Evolutionary conservation across 2,113 vertebrate genomes (phyloP).

Genomic region (Zingel zingel): DNA sequence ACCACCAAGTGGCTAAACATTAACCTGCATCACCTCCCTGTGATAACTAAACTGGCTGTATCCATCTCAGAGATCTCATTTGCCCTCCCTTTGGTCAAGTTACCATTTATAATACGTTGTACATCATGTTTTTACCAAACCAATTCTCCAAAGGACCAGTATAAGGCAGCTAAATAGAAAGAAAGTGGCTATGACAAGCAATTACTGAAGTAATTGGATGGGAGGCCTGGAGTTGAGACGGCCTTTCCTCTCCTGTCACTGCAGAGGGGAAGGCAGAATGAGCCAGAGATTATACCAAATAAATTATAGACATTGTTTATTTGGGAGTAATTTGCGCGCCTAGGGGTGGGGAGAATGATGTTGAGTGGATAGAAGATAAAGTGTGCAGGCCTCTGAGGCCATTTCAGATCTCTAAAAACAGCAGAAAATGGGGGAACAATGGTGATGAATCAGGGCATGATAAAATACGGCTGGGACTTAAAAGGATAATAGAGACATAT

Average conservation of each 20-base stretch:
- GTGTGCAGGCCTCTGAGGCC: conserved; percentile 17
- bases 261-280: conserved; percentile 69
- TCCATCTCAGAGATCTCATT: conserved; percentile 66
- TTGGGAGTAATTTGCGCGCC: conserved; percentile 70
- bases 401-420: conserved; percentile 40
- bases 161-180: conserved; percentile 76
- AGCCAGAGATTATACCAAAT: conserved; percentile 78
- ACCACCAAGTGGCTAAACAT: conserved; percentile 83
- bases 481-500: conserved; percentile 24
- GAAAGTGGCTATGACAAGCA: conserved; percentile 85
- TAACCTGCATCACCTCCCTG: conserved; percentile 51
- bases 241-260: conserved; percentile 75
- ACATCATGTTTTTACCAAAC: conserved; percentile 73
- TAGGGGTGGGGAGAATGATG: conserved; percentile 12
- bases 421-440: conserved; percentile 22
- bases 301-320: conserved; percentile 81
- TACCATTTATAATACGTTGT: conserved; percentile 77
- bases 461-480: conserved; percentile 12
- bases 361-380: conserved; percentile 48
- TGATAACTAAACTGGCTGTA: conserved; percentile 33
- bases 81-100: conserved; percentile 69
- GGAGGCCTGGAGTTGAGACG: conserved; percentile 61
- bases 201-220: conserved; percentile 82
- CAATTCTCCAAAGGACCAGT: conserved; percentile 76
- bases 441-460: conserved; percentile 24